Evolutionary conservation across 2,888 invertebrate species (phyloP), one percentile per base, ranked within the genome.

Genomic region (Ormyrus rosae): DNA sequence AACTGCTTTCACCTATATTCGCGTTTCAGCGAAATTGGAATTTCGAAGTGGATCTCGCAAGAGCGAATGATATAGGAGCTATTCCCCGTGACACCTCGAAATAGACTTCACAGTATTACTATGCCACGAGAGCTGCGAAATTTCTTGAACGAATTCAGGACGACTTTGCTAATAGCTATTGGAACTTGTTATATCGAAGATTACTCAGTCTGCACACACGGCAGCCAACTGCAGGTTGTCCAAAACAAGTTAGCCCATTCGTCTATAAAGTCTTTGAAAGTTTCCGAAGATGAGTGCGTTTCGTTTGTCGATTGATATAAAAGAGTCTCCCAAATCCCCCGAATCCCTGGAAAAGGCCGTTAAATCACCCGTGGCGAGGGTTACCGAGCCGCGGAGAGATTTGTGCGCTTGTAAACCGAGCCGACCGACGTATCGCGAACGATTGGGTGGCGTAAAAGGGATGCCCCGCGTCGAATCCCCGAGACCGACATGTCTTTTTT

Each of bases 391-490:
- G 68, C 63, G 63, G 80, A 83, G 86, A 88, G 88, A 89, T 89
- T 89, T 89, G 88, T 89, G 86, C 83, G 84, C 86, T 86, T 87
- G 87, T 88, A 87, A 86, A 84, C 85, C 83, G 83, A 85, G 84
- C 80, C 84, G 81, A 84, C 84, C 87, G 86, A 86, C 88, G 86
- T 88, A 89, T 89, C 87, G 87, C 87, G 85, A 89, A 90, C 90
- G 90, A 90, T 89, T 90, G 89, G 89, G 87, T 86, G 87, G 88
- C 87, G 88, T 89, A 88, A 89, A 89, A 88, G 88, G 89, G 87
- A 90, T 88, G 83, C 83, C 84, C 60, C 71, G 34, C 72, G 80
- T 71, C 82, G 79, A 82, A 82, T 85, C 85, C 85, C 86, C 84
- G 82, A 83, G 82, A 83, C 84, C 86, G 83, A 88, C 87, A 87